These are phyloP conservation scores for Pomacea maculata DNA, from an alignment of 1,140 invertebrate genomes.

Conservation along the genomic window DNA sequence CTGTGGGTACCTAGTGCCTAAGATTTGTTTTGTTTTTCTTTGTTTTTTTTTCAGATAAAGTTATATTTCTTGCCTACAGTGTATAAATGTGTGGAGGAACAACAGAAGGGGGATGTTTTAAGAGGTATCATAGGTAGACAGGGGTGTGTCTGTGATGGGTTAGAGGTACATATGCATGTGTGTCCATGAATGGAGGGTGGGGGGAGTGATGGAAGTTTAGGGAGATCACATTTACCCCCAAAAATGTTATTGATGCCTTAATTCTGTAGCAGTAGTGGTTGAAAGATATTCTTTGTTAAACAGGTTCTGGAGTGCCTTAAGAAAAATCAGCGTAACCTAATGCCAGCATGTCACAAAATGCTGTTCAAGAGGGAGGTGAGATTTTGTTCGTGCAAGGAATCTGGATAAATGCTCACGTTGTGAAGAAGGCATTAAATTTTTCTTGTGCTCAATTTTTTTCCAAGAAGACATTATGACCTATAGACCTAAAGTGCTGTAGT, in stretches of 20 bases:
- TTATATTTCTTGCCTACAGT: not conserved
- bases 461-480: too few species aligned
- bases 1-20: not conserved
- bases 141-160: too few species aligned
- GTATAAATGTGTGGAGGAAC: not conserved
- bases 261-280: slow-evolving; percentile 6
- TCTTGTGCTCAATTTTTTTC: too few species aligned
- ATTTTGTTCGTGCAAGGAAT: not conserved
- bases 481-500: too few species aligned
- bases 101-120: not conserved
- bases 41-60: not conserved
- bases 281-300: not conserved
- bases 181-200: not conserved
- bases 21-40: not conserved
- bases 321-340: slow-evolving; percentile 75
- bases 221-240: too few species aligned
- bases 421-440: too few species aligned
- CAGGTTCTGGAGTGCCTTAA: slow-evolving; percentile 90
- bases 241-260: not conserved
- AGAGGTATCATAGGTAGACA: not conserved
- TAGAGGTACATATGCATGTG: too few species aligned
- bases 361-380: slow-evolving; percentile 75
- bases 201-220: too few species aligned
- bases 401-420: too few species aligned
- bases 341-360: slow-evolving; percentile 77